Conservation (phyloP, 2,113 vertebrate genomes). For the Montifringilla adamsi region DNA sequence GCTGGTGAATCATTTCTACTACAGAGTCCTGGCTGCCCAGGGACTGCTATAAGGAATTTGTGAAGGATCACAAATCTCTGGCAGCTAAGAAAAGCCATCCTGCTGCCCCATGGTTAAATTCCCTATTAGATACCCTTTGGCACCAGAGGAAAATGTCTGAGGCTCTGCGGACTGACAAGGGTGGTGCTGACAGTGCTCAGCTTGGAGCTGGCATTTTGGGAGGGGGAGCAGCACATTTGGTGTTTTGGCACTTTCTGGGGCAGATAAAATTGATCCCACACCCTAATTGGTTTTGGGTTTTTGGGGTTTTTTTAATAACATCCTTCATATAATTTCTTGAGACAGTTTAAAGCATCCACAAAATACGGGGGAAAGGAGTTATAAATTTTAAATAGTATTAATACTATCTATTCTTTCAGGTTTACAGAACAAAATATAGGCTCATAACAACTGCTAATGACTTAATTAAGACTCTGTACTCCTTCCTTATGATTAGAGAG, state of each 20-base stretch:
- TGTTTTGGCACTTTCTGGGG: not conserved
- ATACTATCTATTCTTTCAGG: not conserved
- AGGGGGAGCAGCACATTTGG: not conserved
- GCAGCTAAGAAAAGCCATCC: not conserved
- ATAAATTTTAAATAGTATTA: not conserved
- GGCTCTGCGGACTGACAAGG: not conserved
- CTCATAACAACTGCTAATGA: not conserved
- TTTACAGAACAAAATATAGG: not conserved
- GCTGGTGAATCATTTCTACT: not conserved
- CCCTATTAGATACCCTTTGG: accelerated
- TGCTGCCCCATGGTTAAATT: not conserved
- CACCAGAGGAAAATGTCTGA: not conserved
- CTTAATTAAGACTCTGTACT: not conserved
- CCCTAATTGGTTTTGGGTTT: not conserved
- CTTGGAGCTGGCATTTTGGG: not conserved
- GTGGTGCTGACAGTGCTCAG: accelerated
- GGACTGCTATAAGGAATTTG: not conserved
- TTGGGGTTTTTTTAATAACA: accelerated
- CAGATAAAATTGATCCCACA: accelerated
- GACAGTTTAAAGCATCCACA: not conserved
- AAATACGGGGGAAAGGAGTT: not conserved
- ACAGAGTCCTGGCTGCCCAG: not conserved
- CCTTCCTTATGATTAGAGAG: not conserved
- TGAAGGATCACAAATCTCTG: not conserved
- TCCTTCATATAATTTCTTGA: not conserved